A percentile compares a stretch with the other conserved stretches of the same genome.
These are phyloP conservation scores for Conchocele bisecta DNA, from an alignment of 2,888 invertebrate genomes.

Conservation along the genomic window DNA sequence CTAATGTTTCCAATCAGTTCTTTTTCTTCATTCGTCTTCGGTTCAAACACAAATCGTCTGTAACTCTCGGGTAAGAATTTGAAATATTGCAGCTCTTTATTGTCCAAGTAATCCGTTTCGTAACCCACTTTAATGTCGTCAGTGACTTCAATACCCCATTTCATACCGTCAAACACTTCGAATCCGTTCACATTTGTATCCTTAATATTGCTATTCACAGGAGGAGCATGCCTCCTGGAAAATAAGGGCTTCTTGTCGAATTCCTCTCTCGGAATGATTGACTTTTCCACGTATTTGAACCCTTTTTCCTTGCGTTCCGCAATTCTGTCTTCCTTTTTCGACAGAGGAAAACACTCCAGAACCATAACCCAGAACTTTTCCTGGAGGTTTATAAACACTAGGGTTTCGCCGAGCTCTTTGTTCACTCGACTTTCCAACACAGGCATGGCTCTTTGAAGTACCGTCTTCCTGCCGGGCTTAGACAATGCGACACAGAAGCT, in stretches of 20 bases:
- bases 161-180: conserved; percentile 73
- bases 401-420: conserved; percentile 74
- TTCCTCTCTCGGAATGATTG: conserved; percentile 50
- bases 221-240: conserved; percentile 44
- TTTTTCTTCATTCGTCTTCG: conserved; percentile 67
- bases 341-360: conserved; percentile 72
- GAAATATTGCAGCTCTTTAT: conserved; percentile 70
- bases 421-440: conserved; percentile 67
- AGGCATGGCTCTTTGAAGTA: conserved; percentile 70
- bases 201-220: conserved; percentile 37
- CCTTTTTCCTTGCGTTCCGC: conserved; percentile 64
- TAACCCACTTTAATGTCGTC: conserved; percentile 65
- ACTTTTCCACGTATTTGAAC: conserved; percentile 57
- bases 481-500: conserved; percentile 79
- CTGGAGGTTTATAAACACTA: conserved; percentile 75
- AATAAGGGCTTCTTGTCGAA: conserved; percentile 40
- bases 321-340: conserved; percentile 61
- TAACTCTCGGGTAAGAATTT: conserved; percentile 76
- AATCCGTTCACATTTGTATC: conserved; percentile 54
- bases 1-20: conserved; percentile 66
- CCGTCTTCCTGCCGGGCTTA: conserved; percentile 70
- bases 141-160: conserved; percentile 67
- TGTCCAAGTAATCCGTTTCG: conserved; percentile 68
- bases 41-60: conserved; percentile 76
- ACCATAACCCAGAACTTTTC: conserved; percentile 79